Conservation (phyloP, 37 sponge, comb jelly and placozoan genomes). For the Tethya wilhelma region DNA sequence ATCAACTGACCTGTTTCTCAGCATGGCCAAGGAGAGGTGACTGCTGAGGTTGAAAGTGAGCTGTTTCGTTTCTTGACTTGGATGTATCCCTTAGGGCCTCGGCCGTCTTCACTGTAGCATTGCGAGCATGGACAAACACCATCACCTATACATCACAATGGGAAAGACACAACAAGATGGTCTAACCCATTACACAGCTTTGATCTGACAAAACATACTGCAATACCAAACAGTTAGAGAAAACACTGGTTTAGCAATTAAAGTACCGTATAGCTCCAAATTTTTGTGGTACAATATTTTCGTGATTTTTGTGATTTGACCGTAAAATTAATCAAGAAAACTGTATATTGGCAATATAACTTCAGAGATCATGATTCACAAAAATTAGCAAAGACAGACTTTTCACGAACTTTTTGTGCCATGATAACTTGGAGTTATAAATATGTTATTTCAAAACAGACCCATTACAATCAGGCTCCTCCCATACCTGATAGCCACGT, state of each 20-base stretch:
- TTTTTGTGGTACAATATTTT: too few relatives aligned
- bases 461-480: not conserved
- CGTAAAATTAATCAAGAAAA: too few relatives aligned
- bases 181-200: not conserved
- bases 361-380: too few relatives aligned
- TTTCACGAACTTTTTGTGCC: too few relatives aligned
- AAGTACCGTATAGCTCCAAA: too few relatives aligned
- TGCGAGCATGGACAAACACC: constrained; percentile 98
- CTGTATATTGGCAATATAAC: too few relatives aligned
- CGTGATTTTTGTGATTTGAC: too few relatives aligned
- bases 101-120: constrained; percentile 94
- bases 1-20: constrained; percentile 72
- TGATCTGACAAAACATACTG: not conserved
- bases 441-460: not conserved
- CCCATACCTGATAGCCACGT: constrained; percentile 85
- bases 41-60: constrained; percentile 71
- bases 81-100: constrained; percentile 84
- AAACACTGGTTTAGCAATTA: not conserved
- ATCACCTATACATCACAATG: constrained; percentile 74
- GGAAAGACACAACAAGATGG: not conserved
- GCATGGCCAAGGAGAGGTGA: constrained; percentile 65
- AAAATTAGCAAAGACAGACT: too few relatives aligned
- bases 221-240: not conserved
- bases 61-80: constrained; percentile 39
- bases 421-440: too few relatives aligned